phyloP scores from a whole-genome alignment of 2,888 invertebrate species.

The Cheilosia soror region DNA sequence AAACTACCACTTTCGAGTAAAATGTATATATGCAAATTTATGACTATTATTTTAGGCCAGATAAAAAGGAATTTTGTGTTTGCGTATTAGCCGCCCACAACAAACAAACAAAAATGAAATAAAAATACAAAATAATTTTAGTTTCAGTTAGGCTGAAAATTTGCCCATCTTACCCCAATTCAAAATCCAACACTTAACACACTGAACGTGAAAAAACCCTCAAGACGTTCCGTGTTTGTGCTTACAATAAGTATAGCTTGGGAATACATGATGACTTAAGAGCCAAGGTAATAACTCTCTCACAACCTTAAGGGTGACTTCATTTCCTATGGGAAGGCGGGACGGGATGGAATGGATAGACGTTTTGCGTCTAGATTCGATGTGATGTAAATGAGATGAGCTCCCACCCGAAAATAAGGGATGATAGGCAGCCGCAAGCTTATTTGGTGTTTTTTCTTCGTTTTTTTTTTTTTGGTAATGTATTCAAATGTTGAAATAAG shows the following conservation, averaged over 20 bases:
- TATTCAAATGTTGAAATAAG: constrained; percentile 73
- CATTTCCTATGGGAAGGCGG: constrained; percentile 22
- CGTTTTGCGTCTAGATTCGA: constrained; percentile 50
- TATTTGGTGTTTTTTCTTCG: constrained; percentile 37
- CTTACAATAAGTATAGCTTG: constrained; percentile 31
- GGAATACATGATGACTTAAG: constrained; percentile 54
- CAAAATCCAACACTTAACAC: neutral
- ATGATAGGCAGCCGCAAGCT: constrained; percentile 62
- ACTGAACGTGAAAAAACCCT: constrained; percentile 39
- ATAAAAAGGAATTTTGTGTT: constrained; percentile 22
- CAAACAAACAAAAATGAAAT: constrained; percentile 71
- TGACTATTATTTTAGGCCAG: constrained; percentile 41
- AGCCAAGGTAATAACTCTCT: constrained; percentile 69
- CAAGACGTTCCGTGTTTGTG: constrained; percentile 56
- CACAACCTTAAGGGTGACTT: constrained; percentile 56
- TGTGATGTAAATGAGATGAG: constrained; percentile 70
- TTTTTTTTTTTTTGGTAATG: constrained; percentile 54
- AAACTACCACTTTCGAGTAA: constrained; percentile 57
- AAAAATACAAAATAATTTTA: constrained; percentile 68
- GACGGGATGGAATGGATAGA: constrained; percentile 22
- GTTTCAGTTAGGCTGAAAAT: constrained; percentile 64
- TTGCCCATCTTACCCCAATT: constrained; percentile 46
- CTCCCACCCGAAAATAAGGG: constrained; percentile 44
- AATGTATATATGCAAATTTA: constrained; percentile 69
- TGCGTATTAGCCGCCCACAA: constrained; percentile 10